These are phyloP conservation scores for Latrodectus hesperus DNA, from an alignment of 2,888 invertebrate species.

Conservation along the genomic window DNA sequence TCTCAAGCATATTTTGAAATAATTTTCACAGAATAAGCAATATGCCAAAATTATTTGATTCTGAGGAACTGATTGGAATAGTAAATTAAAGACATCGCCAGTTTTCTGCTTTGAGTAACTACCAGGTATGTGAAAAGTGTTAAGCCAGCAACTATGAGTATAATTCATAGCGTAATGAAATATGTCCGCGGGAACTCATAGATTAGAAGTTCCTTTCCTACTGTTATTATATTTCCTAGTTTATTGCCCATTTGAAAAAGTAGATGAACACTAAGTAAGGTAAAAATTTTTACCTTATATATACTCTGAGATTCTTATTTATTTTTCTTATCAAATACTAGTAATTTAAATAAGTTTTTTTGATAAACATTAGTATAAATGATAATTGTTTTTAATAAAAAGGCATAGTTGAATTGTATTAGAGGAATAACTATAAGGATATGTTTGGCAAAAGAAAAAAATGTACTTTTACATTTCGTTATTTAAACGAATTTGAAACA, in stretches of 20 bases:
- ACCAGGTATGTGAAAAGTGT: background rate
- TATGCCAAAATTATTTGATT: background rate
- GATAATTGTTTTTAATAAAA: too few relatives aligned
- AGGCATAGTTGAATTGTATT: too few relatives aligned
- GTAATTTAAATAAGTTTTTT: too few relatives aligned
- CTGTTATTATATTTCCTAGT: background rate
- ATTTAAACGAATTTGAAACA: too few relatives aligned
- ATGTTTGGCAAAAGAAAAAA: too few relatives aligned
- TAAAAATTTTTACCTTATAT: too few relatives aligned
- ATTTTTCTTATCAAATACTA: too few relatives aligned
- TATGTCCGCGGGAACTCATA: background rate
- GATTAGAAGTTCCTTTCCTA: background rate
- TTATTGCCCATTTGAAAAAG: background rate
- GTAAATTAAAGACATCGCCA: conserved; percentile 28
- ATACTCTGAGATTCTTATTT: too few relatives aligned
- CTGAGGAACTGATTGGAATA: conserved; percentile 21
- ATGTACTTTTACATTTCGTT: too few relatives aligned
- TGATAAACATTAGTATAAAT: too few relatives aligned
- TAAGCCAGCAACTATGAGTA: background rate
- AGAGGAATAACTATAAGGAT: too few relatives aligned
- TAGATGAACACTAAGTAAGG: too few relatives aligned
- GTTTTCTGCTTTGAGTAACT: conserved; percentile 24
- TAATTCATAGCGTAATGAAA: background rate
- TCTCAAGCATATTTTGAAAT: background rate
- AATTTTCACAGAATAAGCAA: background rate